phyloP scores from a whole-genome alignment of 2,113 vertebrate species.

The Erythrocebus patas region DNA sequence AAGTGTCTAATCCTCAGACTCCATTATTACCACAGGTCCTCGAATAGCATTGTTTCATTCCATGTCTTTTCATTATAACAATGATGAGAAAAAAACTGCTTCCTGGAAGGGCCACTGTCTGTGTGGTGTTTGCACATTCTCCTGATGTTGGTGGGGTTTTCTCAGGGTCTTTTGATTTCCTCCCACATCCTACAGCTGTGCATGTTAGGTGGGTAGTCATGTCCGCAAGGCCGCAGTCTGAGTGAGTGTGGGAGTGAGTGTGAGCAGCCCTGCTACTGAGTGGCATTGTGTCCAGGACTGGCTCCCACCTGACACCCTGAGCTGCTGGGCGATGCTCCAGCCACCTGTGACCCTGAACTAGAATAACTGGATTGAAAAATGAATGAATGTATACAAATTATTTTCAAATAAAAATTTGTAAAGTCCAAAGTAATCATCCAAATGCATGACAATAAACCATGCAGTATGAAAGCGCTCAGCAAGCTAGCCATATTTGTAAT shows the following conservation, averaged over 20 bases:
- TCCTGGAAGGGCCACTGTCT: not conserved
- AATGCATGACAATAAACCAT: not conserved
- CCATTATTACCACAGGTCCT: not conserved
- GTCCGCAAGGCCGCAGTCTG: not conserved
- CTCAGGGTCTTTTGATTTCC: not conserved
- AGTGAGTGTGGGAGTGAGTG: not conserved
- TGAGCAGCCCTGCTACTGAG: not conserved
- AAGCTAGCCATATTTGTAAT: not conserved
- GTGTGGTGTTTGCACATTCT: not conserved
- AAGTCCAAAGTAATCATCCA: not conserved
- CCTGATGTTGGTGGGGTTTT: not conserved
- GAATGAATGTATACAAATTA: not conserved
- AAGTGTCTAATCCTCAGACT: not conserved
- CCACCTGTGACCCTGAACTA: not conserved
- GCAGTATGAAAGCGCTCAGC: not conserved
- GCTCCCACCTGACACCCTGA: not conserved
- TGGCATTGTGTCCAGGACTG: not conserved
- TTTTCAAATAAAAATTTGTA: not conserved
- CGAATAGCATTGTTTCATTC: not conserved
- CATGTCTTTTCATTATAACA: not conserved
- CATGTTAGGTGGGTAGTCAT: not conserved
- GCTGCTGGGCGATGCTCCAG: not conserved
- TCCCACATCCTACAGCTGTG: not conserved
- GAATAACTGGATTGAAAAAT: not conserved
- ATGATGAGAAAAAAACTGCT: not conserved